A percentile compares a stretch with the other conserved stretches of the same genome.
Conservation (phyloP, 2,888 invertebrate genomes). For the Apamea anceps region DNA sequence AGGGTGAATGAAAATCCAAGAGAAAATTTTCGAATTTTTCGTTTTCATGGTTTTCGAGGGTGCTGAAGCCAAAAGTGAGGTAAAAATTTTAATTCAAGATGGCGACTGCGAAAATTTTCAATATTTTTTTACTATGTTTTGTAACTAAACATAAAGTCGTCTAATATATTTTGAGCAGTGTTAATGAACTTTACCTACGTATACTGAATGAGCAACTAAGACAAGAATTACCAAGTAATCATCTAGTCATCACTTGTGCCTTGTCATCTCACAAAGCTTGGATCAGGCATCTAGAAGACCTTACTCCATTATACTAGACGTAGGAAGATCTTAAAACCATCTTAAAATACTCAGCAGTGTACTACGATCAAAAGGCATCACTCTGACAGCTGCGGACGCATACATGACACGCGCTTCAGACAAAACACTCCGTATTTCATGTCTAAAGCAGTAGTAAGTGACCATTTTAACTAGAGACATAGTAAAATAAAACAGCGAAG, state of each 20-base stretch:
- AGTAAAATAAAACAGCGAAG: slow-evolving; percentile 61
- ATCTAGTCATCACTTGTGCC: not conserved
- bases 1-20: too few species aligned
- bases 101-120: not conserved
- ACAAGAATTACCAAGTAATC: not conserved
- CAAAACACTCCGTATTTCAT: slow-evolving; percentile 82
- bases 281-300: not conserved
- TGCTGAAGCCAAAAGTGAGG: not conserved
- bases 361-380: slow-evolving; percentile 78
- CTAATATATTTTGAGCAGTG: not conserved
- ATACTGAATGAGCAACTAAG: not conserved
- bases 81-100: not conserved
- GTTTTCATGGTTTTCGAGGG: not conserved
- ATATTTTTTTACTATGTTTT: not conserved
- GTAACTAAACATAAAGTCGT: not conserved
- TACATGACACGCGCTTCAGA: slow-evolving; percentile 78
- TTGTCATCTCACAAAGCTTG: slow-evolving; percentile 4
- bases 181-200: not conserved
- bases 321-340: slow-evolving; percentile 38
- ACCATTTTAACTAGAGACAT: slow-evolving; percentile 74
- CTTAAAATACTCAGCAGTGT: slow-evolving; percentile 52
- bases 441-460: slow-evolving; percentile 79
- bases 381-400: slow-evolving; percentile 78
- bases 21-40: too few species aligned
- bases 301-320: not conserved